phyloP scores from a whole-genome alignment of 1,140 invertebrate species.

The Neotoxoptera formosana region DNA sequence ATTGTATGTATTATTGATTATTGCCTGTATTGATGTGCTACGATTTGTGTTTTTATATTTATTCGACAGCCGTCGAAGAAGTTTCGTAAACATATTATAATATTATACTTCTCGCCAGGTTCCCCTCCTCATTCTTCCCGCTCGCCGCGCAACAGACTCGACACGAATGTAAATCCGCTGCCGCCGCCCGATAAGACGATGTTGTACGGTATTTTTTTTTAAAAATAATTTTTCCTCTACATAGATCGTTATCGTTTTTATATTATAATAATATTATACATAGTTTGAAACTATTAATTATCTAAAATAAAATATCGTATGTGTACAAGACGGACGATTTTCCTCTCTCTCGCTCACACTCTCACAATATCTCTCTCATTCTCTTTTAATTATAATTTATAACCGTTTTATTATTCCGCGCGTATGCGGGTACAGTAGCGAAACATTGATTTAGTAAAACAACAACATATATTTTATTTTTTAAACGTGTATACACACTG shows the following conservation, averaged over 20 bases:
- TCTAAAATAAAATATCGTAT: not conserved
- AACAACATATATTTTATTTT: not conserved
- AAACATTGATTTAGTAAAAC: conserved; percentile 19
- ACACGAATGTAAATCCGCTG: not conserved
- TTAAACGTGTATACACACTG: not conserved
- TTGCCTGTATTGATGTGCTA: not conserved
- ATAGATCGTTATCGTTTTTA: conserved; percentile 31
- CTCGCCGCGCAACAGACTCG: not conserved
- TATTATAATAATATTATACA: not conserved
- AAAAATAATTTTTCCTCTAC: not conserved
- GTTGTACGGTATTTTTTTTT: not conserved
- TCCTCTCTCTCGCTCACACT: not conserved
- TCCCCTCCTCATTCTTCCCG: not conserved
- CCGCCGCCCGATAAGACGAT: not conserved
- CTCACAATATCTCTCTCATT: not conserved
- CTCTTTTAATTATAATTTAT: not conserved
- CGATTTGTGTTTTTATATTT: not conserved
- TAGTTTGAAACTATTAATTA: conserved; percentile 36
- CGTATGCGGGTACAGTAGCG: conserved; percentile 37
- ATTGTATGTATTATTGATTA: not conserved
- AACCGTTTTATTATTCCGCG: conserved; percentile 25
- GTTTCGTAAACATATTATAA: not conserved
- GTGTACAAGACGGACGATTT: not conserved
- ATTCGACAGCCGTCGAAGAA: not conserved
- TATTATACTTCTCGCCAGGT: not conserved